Base-by-base conservation (phyloP, 2,797 vertebrate species). In the Spheniscus humboldti region DNA sequence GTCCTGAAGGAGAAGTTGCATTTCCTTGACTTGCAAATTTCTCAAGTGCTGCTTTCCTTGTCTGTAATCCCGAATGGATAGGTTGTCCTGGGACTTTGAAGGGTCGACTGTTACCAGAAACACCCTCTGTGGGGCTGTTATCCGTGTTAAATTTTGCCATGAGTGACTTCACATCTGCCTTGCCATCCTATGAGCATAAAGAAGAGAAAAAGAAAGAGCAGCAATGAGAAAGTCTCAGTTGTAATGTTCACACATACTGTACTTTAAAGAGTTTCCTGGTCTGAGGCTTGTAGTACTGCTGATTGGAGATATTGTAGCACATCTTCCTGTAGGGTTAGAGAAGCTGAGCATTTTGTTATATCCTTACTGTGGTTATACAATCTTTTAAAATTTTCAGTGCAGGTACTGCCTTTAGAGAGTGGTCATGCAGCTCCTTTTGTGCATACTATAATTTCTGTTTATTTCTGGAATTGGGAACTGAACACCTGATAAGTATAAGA, bases 61-160 rank as follows among this genome's bases (percentile, higher is more conserved):
- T 80, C n/a, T 97, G 96, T 68, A 98, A 50, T 74, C 91, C 96
- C 1, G 71, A 45, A 17, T 88, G 86, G 13, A 94, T 16, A 33
- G 91, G 92, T 57, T 97, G 96, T 18, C 95, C 95, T 8, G 94
- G 3, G 17, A 86, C 79, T 97, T 97, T 98, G 66, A 90, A 88
- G 30, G 96, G 97, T 20, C 39, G 88, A 64, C 20, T 96, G 53
- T 8, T 95, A 73, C 33, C 45, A 3, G 97, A 67, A n/a, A 88
- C 33, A 43, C 97, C 97, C 37, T 98, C 98, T 16, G 53, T 82
- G 5, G 95, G 69, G 60, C 30, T 92, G 60, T 22, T 85, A 53
- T 14, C 68, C 0, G 52, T 10, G 39, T 98, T 98, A 95, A 98
- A 99, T 90, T 97, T 98, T 48, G 98, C 98, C 98, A 98, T 98